Percentiles rank a stretch among this genome's conserved stretches.
Evolutionary conservation across 2,888 invertebrate species (phyloP).

Genomic region (Drosophila gaucha): DNA sequence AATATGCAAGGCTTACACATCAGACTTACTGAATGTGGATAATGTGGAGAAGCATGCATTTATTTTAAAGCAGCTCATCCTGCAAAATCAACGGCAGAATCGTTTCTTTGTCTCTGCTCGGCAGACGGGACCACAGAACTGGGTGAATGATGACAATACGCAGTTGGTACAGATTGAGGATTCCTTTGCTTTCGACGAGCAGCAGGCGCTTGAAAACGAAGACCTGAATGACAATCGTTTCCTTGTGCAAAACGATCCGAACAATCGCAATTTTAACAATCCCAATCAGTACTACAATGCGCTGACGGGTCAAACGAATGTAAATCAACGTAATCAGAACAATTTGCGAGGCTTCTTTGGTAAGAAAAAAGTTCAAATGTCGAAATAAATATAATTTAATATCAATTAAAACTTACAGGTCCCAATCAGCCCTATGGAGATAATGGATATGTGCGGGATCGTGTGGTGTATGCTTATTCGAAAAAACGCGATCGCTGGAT

Average conservation of each 20-base stretch:
- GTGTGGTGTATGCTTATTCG: conserved; percentile 92
- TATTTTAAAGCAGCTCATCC: conserved; percentile 91
- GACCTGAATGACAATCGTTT: conserved; percentile 83
- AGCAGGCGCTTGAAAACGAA: conserved; percentile 84
- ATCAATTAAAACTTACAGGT: conserved; percentile 45
- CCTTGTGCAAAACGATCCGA: conserved; percentile 74
- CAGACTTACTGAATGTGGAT: conserved; percentile 92
- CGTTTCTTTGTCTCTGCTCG: conserved; percentile 94
- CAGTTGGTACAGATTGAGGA: conserved; percentile 92
- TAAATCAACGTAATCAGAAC: conserved; percentile 76
- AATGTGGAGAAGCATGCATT: conserved; percentile 95
- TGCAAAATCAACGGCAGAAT: conserved; percentile 93
- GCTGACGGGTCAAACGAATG: conserved; percentile 52
- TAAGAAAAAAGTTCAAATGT: conserved; percentile 22
- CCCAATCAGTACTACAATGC: conserved; percentile 77
- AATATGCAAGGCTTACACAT: conserved; percentile 93
- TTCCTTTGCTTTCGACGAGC: conserved; percentile 90
- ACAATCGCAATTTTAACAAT: conserved; percentile 68
- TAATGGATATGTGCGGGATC: conserved; percentile 87
- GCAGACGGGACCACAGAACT: conserved; percentile 90
- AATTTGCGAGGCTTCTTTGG: conserved; percentile 77
- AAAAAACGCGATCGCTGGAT: conserved; percentile 92
- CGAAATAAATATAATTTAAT: not conserved
- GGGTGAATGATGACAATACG: conserved; percentile 94
- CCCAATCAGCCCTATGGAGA: conserved; percentile 73